Evolutionary conservation across 2,113 vertebrate species (phyloP).

Genomic region (Calypte anna): DNA sequence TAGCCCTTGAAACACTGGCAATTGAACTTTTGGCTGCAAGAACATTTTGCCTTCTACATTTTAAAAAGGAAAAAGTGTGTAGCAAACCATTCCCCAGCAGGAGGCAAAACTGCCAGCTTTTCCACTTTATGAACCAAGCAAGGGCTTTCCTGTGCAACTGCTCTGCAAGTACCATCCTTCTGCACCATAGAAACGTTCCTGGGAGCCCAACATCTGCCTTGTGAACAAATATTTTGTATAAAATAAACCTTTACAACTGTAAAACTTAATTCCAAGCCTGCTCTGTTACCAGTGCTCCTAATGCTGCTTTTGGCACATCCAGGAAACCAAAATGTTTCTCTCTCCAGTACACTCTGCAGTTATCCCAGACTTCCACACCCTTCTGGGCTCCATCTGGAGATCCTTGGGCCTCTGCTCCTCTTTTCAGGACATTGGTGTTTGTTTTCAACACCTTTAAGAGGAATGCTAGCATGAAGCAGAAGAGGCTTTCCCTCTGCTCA

Average conservation of each 20-base stretch:
- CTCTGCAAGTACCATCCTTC: background rate
- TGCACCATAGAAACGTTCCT: background rate
- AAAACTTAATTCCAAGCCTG: background rate
- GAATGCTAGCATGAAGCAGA: background rate
- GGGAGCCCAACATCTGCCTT: background rate
- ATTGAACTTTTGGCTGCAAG: background rate
- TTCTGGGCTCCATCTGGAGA: background rate
- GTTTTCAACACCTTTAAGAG: background rate
- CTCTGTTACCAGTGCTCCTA: background rate
- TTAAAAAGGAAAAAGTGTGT: background rate
- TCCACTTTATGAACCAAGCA: background rate
- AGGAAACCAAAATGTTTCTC: background rate
- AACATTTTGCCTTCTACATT: background rate
- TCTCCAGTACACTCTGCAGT: background rate
- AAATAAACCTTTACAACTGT: background rate
- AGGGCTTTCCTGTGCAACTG: background rate
- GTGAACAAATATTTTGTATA: background rate
- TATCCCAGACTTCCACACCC: background rate
- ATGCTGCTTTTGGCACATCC: background rate
- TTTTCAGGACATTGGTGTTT: background rate
- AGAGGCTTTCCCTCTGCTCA: background rate
- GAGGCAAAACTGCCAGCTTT: background rate
- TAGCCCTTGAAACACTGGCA: background rate
- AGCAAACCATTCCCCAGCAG: background rate
- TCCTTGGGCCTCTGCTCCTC: background rate